Evolutionary conservation across 2,113 vertebrate genomes (phyloP).

Genomic region (Pantherophis guttatus): DNA sequence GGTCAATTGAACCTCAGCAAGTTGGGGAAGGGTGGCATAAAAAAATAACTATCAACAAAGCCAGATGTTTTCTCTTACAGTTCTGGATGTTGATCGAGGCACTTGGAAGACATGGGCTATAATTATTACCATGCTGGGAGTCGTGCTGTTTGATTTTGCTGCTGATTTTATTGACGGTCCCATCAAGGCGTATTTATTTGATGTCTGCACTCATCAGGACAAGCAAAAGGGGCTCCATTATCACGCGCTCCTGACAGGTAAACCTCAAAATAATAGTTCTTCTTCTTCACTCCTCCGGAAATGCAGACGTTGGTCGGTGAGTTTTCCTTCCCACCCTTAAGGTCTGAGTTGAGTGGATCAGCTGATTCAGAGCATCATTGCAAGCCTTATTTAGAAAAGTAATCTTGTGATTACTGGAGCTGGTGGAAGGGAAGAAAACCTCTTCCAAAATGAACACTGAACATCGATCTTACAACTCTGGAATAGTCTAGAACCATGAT

Average conservation of each 20-base stretch:
- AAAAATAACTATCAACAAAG: constrained; percentile 20
- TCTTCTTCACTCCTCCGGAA: not conserved
- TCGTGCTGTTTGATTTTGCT: constrained; percentile 95
- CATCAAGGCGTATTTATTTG: constrained; percentile 97
- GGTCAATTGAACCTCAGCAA: not conserved
- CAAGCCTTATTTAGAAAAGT: constrained; percentile 39
- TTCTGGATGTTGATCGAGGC: constrained; percentile 60
- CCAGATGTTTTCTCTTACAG: constrained; percentile 64
- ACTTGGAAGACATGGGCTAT: constrained; percentile 78
- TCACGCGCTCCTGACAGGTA: constrained; percentile 96
- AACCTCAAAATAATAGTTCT: not conserved
- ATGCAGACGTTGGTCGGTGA: not conserved
- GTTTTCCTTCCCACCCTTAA: constrained; percentile 11
- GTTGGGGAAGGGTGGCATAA: not conserved
- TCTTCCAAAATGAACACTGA: not conserved
- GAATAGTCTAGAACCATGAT: not conserved
- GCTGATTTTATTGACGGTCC: constrained; percentile 98
- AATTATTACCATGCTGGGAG: constrained; percentile 89
- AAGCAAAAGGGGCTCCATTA: constrained; percentile 94
- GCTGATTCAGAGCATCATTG: constrained; percentile 62
- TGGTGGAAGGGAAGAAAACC: not conserved
- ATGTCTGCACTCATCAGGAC: constrained; percentile 91
- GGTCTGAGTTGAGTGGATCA: constrained; percentile 57
- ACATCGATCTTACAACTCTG: not conserved
- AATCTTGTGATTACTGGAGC: constrained; percentile 58